Base-by-base conservation (phyloP, 1,140 invertebrate species). In the Cydia fagiglandana region DNA sequence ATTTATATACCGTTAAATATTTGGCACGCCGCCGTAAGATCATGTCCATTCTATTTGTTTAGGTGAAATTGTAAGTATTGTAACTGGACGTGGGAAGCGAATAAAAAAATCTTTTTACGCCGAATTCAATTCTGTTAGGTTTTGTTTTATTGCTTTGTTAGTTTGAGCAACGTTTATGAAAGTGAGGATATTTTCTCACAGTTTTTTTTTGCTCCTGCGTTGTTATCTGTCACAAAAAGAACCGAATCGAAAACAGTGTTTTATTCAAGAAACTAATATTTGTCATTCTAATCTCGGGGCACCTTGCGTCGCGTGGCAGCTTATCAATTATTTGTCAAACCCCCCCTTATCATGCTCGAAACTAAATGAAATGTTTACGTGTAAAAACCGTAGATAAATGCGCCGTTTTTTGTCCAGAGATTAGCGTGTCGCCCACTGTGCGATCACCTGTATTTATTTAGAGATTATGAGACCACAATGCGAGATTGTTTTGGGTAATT, bases 51-150 rank as follows among this genome's bases (percentile, higher is more conserved):
- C 78, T 87, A 80, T 89, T 88, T 86, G 84, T 88, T 88, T 86
- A 85, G 85, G 87, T 86, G 83, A 89, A 89, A 87, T 78, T 84
- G 83, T 83, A 83, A 85, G 85, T 86, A 86, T 84, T 81, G 85
- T 84, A 79, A 74, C 77, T 79, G n/a, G 75, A 84, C 86, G 86
- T 88, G 86, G 86, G 86, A 84, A 85, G 84, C 45, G 50, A 66
- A 17, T 73, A 64, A 68, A 70, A 78, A 76, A 76, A 76, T 74
- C 75, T 41, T 78, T 73, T 74, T 74, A 76, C 74, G 78, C 79
- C 81, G 77, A 78, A 81, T 84, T 86, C 84, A 83, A 85, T 86
- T 88, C 82, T 79, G 78, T 73, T 75, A 76, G 80, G 84, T 87
- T 86, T 84, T 87, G 83, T 85, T 86, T 85, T 84, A 83, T 81